These are phyloP conservation scores for Fissipunctia ypsillon DNA, from an alignment of 2,888 invertebrate genomes.

Conservation along the genomic window DNA sequence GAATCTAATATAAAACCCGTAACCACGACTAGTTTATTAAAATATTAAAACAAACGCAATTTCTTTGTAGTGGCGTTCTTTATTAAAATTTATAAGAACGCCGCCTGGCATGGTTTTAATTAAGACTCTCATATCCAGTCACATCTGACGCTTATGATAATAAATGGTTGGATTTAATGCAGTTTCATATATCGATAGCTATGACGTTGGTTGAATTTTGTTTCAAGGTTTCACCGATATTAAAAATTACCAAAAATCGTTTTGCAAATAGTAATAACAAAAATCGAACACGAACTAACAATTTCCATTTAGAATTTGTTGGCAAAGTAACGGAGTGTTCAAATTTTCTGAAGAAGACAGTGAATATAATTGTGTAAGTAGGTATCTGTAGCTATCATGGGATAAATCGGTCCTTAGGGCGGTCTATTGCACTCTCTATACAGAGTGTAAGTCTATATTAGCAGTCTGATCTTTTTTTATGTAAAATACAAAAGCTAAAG, in stretches of 20 bases:
- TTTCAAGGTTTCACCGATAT: no score
- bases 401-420: neutral
- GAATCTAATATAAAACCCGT: conserved; percentile 42
- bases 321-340: neutral
- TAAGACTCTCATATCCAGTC: conserved; percentile 72
- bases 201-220: no score
- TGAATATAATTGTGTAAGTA: neutral
- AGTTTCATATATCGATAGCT: conserved; percentile 32
- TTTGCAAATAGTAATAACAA: no score
- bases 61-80: conserved; percentile 59
- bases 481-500: no score
- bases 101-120: conserved; percentile 70
- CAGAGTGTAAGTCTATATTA: no score
- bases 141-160: conserved; percentile 68
- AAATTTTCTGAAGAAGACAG: neutral
- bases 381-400: neutral
- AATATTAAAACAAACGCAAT: conserved; percentile 59
- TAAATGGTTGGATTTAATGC: conserved; percentile 58
- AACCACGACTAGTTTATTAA: conserved; percentile 61
- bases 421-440: neutral
- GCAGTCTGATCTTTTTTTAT: no score
- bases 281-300: no score
- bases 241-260: neutral
- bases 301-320: neutral
- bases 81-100: conserved; percentile 69